A percentile compares a stretch with the other conserved stretches of the same genome.
These are phyloP conservation scores for Onychostruthus taczanowskii DNA, from an alignment of 2,113 vertebrate genomes.

Conservation along the genomic window DNA sequence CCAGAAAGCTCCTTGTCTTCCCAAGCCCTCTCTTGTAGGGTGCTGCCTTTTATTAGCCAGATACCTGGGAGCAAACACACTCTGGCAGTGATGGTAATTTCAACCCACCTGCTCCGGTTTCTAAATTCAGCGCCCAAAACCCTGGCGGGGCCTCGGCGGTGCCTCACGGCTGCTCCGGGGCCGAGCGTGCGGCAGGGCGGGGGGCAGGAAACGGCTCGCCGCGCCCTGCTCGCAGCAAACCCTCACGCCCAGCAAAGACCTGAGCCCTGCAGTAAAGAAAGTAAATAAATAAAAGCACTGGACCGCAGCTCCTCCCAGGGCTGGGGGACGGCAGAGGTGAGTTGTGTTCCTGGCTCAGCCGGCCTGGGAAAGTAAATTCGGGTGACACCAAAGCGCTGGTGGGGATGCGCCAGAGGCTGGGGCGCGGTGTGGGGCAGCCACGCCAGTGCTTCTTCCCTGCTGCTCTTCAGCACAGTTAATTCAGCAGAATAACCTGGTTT, in stretches of 20 bases:
- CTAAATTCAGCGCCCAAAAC: background rate
- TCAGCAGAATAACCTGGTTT: background rate
- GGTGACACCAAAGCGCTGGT: background rate
- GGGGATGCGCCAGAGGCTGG: rapidly evolving
- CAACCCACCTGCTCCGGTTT: background rate
- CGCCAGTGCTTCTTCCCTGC: background rate
- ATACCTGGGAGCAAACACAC: rapidly evolving
- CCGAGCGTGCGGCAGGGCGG: background rate
- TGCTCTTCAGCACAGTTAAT: background rate
- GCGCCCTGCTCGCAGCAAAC: background rate
- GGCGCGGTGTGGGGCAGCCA: background rate
- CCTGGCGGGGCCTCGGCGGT: background rate
- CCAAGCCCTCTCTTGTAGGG: background rate
- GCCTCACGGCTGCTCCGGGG: background rate
- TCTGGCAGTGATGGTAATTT: rapidly evolving
- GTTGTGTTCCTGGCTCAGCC: background rate
- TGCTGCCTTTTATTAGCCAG: background rate
- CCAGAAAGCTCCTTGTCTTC: background rate
- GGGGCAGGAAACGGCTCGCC: slow-evolving; percentile 41
- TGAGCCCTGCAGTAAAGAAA: background rate
- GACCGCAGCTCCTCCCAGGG: background rate
- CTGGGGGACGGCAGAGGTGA: background rate
- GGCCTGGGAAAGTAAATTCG: background rate
- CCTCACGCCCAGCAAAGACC: background rate
- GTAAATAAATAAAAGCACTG: background rate